phyloP scores from a whole-genome alignment of 2,797 vertebrate species.

The Schizothorax lantsangensis region DNA sequence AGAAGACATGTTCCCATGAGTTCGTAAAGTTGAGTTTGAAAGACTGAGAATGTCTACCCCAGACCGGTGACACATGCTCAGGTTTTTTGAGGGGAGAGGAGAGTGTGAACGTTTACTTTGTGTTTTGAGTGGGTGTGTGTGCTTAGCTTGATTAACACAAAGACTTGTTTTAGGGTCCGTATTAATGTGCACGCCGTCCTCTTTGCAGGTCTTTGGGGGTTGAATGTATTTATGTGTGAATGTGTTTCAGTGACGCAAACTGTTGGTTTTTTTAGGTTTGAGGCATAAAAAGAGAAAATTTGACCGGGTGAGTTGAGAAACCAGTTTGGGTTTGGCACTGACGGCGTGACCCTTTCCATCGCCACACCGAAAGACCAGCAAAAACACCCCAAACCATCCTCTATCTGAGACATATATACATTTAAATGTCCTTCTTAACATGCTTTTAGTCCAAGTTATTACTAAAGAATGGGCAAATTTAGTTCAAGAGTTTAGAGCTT shows the following conservation, averaged over 20 bases:
- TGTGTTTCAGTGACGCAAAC: constrained; percentile 27
- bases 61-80: neutral
- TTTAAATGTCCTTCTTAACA: neutral
- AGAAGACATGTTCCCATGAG: constrained; percentile 21
- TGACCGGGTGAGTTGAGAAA: constrained; percentile 34
- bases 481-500: neutral
- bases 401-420: neutral
- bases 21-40: constrained; percentile 41
- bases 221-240: constrained; percentile 25
- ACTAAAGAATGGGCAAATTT: neutral
- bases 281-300: constrained; percentile 43
- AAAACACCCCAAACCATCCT: constrained; percentile 23
- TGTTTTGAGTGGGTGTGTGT: constrained; percentile 50
- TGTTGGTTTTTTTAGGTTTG: constrained; percentile 31
- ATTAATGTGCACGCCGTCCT: constrained; percentile 5
- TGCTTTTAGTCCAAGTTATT: neutral
- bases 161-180: constrained; percentile 14
- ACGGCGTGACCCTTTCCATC: neutral
- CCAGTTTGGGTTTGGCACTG: constrained; percentile 43
- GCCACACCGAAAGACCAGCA: constrained; percentile 30
- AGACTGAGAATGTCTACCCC: constrained; percentile 7
- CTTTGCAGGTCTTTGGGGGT: constrained; percentile 8
- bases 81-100: neutral
- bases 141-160: constrained; percentile 19
- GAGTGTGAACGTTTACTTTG: neutral